Percentiles rank a stretch among this genome's conserved stretches.
Evolutionary conservation across 30 jellyfish, hydroid and myxozoan species (phyloP).

Genomic region (Aurelia sp.): DNA sequence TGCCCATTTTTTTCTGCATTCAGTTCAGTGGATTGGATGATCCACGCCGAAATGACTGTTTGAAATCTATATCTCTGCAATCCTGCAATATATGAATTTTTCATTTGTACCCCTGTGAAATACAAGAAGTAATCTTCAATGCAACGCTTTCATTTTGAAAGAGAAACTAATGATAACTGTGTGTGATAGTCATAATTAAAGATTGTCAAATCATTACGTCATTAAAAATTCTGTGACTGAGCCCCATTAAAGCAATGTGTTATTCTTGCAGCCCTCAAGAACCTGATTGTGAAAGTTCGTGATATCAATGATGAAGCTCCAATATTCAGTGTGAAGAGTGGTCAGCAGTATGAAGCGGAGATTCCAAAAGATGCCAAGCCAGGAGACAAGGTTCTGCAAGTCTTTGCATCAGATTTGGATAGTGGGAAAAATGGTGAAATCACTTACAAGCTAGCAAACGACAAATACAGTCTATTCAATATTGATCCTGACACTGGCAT

Average conservation of each 20-base stretch:
- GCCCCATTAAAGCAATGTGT: background rate
- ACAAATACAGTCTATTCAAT: conserved; percentile 42
- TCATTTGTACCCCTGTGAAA: too few species aligned
- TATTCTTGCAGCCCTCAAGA: conserved; percentile 77
- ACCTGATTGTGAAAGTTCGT: conserved; percentile 68
- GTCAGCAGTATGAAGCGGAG: conserved; percentile 58
- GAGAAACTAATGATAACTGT: too few species aligned
- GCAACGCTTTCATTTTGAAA: too few species aligned
- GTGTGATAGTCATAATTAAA: too few species aligned
- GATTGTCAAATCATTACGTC: too few species aligned
- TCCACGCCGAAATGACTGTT: too few species aligned
- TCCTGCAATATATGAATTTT: too few species aligned
- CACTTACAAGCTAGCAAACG: conserved; percentile 60
- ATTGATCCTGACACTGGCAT: conserved; percentile 81
- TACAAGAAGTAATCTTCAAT: too few species aligned
- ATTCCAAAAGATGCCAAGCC: conserved; percentile 75
- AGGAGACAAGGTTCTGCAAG: conserved; percentile 70
- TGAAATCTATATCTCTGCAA: too few species aligned
- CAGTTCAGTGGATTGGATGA: too few species aligned
- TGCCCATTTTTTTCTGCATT: too few species aligned
- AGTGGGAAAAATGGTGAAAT: conserved; percentile 87
- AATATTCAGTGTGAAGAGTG: conserved; percentile 81
- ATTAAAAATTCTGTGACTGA: too few species aligned
- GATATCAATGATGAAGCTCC: conserved; percentile 95
- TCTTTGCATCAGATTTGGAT: conserved; percentile 93